These are phyloP conservation scores for Ophonus ardosiacus DNA, from an alignment of 2,888 invertebrate genomes.

Conservation along the genomic window DNA sequence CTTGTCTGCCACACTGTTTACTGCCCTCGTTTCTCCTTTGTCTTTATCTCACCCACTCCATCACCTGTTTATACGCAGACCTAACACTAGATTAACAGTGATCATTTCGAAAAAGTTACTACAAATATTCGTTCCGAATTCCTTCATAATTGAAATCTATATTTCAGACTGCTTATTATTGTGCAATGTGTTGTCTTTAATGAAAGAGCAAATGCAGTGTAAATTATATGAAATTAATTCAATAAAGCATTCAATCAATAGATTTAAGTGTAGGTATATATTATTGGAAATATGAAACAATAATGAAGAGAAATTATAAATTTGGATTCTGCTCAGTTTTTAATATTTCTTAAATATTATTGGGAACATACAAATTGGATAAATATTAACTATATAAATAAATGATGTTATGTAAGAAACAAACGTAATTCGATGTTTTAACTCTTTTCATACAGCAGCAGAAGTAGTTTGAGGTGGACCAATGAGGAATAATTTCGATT, in stretches of 20 bases:
- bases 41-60: constrained; percentile 40
- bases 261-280: not conserved
- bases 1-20: constrained; percentile 14
- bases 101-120: not conserved
- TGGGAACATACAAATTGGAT: too few species aligned
- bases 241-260: not conserved
- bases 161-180: not conserved
- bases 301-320: too few species aligned
- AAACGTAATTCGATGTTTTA: too few species aligned
- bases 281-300: not conserved
- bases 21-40: constrained; percentile 15
- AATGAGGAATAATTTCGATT: too few species aligned
- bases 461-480: too few species aligned
- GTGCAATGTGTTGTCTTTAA: not conserved
- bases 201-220: not conserved
- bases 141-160: not conserved
- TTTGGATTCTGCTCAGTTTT: too few species aligned
- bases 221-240: not conserved
- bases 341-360: too few species aligned
- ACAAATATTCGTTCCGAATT: not conserved
- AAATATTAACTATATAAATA: too few species aligned
- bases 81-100: not conserved
- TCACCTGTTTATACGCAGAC: constrained; percentile 2
- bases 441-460: too few species aligned
- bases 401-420: too few species aligned